Percentiles rank a stretch among this genome's conserved stretches.
phyloP scores from a whole-genome alignment of 2,888 invertebrate species.

The Platycnemis pennipes region DNA sequence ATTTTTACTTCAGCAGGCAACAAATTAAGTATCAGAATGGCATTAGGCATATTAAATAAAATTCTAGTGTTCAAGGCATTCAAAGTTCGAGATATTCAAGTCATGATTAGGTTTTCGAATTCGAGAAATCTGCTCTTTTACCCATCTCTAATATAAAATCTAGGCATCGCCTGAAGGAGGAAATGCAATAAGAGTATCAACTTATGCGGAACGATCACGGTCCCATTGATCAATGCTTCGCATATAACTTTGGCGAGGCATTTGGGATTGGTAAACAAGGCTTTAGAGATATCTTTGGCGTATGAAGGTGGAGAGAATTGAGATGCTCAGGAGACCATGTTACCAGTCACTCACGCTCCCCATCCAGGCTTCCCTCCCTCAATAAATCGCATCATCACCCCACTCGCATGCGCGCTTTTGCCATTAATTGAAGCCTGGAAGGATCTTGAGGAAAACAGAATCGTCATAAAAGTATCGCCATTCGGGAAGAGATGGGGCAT shows the following conservation, averaged over 20 bases:
- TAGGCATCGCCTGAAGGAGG: too few species aligned
- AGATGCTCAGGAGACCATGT: not conserved
- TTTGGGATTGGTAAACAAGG: not conserved
- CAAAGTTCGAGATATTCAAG: too few species aligned
- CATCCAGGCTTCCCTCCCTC: not conserved
- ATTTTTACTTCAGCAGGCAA: too few species aligned
- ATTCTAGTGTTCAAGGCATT: too few species aligned
- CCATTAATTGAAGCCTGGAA: conserved; percentile 40
- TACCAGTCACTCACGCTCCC: not conserved
- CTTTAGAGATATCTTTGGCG: not conserved
- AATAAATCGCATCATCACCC: not conserved
- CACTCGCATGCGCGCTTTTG: not conserved
- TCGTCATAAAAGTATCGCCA: conserved; percentile 62
- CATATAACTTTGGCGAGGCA: not conserved
- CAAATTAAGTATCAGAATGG: too few species aligned
- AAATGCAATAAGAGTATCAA: too few species aligned
- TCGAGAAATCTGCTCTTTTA: too few species aligned
- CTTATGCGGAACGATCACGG: not conserved
- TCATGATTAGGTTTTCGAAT: too few species aligned
- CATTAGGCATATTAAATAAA: too few species aligned
- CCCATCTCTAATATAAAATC: too few species aligned
- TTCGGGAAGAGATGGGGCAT: not conserved
- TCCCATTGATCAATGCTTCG: not conserved
- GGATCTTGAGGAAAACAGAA: conserved; percentile 36
- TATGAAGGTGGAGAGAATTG: too few species aligned